Conservation (phyloP, 2,888 invertebrate genomes). For the Mechanitis mazaeus region DNA sequence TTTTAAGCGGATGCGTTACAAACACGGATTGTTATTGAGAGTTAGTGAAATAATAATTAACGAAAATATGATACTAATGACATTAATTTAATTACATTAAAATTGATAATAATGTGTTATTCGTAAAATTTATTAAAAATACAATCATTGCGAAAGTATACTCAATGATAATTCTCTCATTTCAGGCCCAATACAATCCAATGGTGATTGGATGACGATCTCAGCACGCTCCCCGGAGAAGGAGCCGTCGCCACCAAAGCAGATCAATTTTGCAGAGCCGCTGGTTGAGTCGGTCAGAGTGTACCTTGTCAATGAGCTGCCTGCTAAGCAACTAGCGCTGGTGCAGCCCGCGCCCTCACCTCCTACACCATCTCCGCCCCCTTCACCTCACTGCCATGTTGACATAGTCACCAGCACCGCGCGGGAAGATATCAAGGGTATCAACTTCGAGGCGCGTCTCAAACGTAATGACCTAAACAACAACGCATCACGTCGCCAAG, state of each 20-base stretch:
- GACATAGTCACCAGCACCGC: conserved; percentile 64
- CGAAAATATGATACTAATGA: not conserved
- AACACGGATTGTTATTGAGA: not conserved
- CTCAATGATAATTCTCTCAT: conserved; percentile 34
- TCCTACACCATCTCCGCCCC: conserved; percentile 31
- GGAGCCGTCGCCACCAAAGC: conserved; percentile 61
- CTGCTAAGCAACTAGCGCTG: conserved; percentile 55
- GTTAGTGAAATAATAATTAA: not conserved
- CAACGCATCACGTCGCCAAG: conserved; percentile 56
- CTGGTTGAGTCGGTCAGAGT: conserved; percentile 69
- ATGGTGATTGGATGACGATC: conserved; percentile 76
- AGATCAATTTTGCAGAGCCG: conserved; percentile 66
- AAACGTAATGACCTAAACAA: conserved; percentile 73
- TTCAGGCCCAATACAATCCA: conserved; percentile 67
- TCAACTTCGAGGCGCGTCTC: conserved; percentile 66
- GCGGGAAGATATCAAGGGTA: conserved; percentile 66
- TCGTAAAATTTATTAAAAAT: no score
- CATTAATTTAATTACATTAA: no score
- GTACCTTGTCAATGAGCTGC: conserved; percentile 65
- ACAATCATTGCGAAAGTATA: no score
- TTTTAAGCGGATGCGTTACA: not conserved
- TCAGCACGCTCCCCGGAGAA: conserved; percentile 63
- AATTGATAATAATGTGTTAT: no score
- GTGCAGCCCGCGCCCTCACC: conserved; percentile 40
- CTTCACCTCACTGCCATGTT: conserved; percentile 53